Evolutionary conservation across 1,140 invertebrate genomes (phyloP).

Genomic region (Potamilus streckersoni): DNA sequence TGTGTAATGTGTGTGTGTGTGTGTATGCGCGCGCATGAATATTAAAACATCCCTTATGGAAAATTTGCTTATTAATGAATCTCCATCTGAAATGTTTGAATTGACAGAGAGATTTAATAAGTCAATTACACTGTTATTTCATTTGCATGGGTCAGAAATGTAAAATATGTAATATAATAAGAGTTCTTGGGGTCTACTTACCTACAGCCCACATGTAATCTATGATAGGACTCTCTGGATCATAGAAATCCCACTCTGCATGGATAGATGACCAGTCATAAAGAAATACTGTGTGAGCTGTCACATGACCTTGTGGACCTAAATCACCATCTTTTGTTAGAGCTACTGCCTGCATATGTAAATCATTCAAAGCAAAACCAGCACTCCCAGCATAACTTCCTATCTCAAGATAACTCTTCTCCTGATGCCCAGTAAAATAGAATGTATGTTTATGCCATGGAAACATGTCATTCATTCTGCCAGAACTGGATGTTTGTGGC

Average conservation of each 20-base stretch:
- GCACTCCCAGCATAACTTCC: background rate
- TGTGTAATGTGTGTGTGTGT: too few relatives aligned
- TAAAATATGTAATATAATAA: too few relatives aligned
- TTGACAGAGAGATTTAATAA: too few relatives aligned
- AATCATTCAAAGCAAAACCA: conserved; percentile 15
- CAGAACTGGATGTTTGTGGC: conserved; percentile 3
- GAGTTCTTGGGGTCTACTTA: conserved; percentile 5
- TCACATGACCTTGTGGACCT: conserved; percentile 13
- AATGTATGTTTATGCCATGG: conserved; percentile 35
- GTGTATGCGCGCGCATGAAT: too few relatives aligned
- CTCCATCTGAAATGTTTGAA: too few relatives aligned
- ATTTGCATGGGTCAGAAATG: too few relatives aligned
- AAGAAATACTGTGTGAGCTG: conserved; percentile 33
- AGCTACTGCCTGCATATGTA: conserved; percentile 8
- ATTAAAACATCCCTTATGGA: too few relatives aligned
- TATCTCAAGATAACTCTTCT: conserved; percentile 3
- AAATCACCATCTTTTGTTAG: conserved; percentile 1
- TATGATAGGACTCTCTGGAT: conserved; percentile 35
- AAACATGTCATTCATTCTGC: conserved; percentile 6
- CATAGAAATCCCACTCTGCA: conserved; percentile 39
- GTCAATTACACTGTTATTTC: too few relatives aligned
- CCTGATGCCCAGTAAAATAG: conserved; percentile 7
- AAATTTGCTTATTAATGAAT: too few relatives aligned
- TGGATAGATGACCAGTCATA: conserved; percentile 46
- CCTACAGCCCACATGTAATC: conserved; percentile 50